Conservation (phyloP, 2,888 invertebrate species). For the Agrochola circellaris region DNA sequence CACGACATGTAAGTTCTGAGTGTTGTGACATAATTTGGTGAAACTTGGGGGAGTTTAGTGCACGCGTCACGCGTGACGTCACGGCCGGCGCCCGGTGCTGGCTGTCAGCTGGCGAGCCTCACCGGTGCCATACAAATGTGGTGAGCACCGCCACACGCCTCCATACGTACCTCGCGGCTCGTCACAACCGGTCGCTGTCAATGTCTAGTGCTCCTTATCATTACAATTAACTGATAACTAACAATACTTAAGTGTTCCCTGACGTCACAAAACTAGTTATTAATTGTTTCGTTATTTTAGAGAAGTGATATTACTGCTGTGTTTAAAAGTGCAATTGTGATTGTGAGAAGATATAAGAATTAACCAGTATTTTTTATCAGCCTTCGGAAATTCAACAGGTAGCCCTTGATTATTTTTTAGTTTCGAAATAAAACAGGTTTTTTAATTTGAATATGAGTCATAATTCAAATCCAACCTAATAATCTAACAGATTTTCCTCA, state of each 20-base stretch:
- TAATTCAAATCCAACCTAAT: neutral
- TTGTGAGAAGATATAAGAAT: slow-evolving; percentile 38
- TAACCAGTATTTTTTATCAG: slow-evolving; percentile 34
- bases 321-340: slow-evolving; percentile 43
- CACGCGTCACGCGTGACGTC: slow-evolving; percentile 62
- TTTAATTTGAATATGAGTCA: neutral
- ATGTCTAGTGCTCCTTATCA: slow-evolving; percentile 73
- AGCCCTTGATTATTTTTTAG: slow-evolving; percentile 3
- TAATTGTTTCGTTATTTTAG: slow-evolving; percentile 49
- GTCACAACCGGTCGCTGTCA: slow-evolving; percentile 73
- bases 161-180: slow-evolving; percentile 79
- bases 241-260: slow-evolving; percentile 71
- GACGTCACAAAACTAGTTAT: slow-evolving; percentile 69
- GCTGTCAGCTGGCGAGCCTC: slow-evolving; percentile 67
- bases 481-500: slow-evolving; percentile 32
- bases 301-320: slow-evolving; percentile 42
- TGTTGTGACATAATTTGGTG: slow-evolving; percentile 58
- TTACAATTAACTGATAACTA: slow-evolving; percentile 80
- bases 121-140: slow-evolving; percentile 73
- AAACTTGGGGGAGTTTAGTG: slow-evolving; percentile 48
- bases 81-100: slow-evolving; percentile 47
- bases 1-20: slow-evolving; percentile 2
- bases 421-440: slow-evolving; percentile 14
- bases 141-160: slow-evolving; percentile 71
- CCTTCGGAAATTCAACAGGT: slow-evolving; percentile 58